These are phyloP conservation scores for Oligia fasciuncula DNA, from an alignment of 2,888 invertebrate species.

Conservation along the genomic window DNA sequence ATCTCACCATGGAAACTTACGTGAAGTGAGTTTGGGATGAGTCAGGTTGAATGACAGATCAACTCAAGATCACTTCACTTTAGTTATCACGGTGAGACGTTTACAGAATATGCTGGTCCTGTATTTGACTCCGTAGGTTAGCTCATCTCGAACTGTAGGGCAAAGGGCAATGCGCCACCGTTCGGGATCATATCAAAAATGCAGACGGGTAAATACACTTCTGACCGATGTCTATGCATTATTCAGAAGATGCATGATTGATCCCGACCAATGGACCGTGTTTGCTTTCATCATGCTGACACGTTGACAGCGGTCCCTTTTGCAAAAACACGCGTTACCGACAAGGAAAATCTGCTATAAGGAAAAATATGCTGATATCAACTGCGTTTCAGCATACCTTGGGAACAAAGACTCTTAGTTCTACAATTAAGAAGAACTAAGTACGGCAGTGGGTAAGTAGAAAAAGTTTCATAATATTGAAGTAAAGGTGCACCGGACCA, in stretches of 20 bases:
- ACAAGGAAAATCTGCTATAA: slow-evolving; percentile 56
- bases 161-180: slow-evolving; percentile 78
- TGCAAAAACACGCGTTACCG: slow-evolving; percentile 56
- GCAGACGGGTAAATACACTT: slow-evolving; percentile 86
- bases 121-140: slow-evolving; percentile 7
- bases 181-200: slow-evolving; percentile 70
- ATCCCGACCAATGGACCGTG: slow-evolving; percentile 65
- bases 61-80: no score
- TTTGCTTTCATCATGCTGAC: slow-evolving; percentile 61
- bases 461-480: neutral
- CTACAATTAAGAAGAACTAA: slow-evolving; percentile 3
- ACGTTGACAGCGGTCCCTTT: slow-evolving; percentile 62
- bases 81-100: neutral
- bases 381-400: slow-evolving; percentile 10
- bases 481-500: neutral
- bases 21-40: no score
- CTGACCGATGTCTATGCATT: slow-evolving; percentile 74
- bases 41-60: no score
- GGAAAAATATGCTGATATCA: slow-evolving; percentile 43
- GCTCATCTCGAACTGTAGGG: slow-evolving; percentile 65
- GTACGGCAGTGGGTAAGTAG: neutral
- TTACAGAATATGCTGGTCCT: neutral
- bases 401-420: neutral
- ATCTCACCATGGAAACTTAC: no score
- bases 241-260: slow-evolving; percentile 83